Evolutionary conservation across 2,113 vertebrate genomes (phyloP), one percentile per base, ranked within the genome.

Genomic region (Anoplopoma fimbria): DNA sequence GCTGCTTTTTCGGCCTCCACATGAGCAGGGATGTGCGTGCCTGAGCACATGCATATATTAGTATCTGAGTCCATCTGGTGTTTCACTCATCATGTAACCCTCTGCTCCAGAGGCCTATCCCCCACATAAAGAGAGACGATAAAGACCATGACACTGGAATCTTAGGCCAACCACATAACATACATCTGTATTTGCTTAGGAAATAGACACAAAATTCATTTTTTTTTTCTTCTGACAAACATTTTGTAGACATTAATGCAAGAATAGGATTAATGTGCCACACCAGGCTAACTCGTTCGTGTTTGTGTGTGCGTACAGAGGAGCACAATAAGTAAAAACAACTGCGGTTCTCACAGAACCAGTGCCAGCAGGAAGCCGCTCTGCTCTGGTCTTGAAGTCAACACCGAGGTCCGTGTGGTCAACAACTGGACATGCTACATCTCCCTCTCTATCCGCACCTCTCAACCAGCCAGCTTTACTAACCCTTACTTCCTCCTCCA

Each of bases 151-250:
- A 88, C 91, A 85, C 77, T 61, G 68, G 64, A 81, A 38, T 77
- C n/a, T 58, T 83, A 88, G 77, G 86, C 83, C 85, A 82, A 89
- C 82, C 84, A 67, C 83, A n/a, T n/a, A 88, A 86, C 77, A 89
- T 65, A 84, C 89, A 92, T 93, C 86, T 93, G 90, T 79, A 86
- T 86, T 81, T 87, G 83, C 81, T 92, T 65, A 87, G 64, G 10
- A 78, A 85, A 88, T 69, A 49, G 69, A 89, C 25, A 77, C 71
- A 85, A 90, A 90, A 83, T 47, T 82, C 64, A 47, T 81, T 82
- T 45, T 70, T 83, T 80, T 84, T 40, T 69, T 79, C 77, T 85
- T 87, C 65, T 86, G 78, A 90, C 58, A 89, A 82, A 85, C 75
- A 81, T 55, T 42, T 63, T 45, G 25, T 58, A 29, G 6, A 2